Base-by-base conservation (phyloP, 2,888 invertebrate genomes). In the Parelbella ahira region DNA sequence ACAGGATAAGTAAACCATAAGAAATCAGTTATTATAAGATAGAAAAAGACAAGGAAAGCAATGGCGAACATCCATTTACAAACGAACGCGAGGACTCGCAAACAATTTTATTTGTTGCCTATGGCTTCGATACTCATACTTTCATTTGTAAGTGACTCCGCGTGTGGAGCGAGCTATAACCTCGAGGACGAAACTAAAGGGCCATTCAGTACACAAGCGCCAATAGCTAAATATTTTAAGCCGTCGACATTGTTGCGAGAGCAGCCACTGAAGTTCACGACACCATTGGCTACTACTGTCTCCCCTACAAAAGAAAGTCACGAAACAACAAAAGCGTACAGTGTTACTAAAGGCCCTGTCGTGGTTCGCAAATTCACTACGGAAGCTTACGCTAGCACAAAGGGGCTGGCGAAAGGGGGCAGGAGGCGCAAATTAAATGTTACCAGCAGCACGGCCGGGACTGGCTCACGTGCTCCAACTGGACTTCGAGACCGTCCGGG, bases 401-500 rank as follows among this genome's bases (percentile, higher is more conserved):
- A 76, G 69, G 70, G 61, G 53, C 54, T 60, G 55, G 60, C 65
- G 63, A 77, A 84, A 78, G 82, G 68, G 78, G 74, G 79, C 76
- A 77, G 72, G 64, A 70, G 62, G 76, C 80, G 71, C 63, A 83
- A 81, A 73, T 67, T 73, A 68, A 80, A 83, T 66, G 71, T 63
- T 64, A 76, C 68, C 56, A 72, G 71, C 65, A 79, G 69, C 68
- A 67, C 62, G 45, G 56, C 62, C 65, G 88, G 61, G 49, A 54
- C 52, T 41, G 50, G 54, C 45, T 58, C 53, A 52, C 78, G 70
- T 60, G 65, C 89, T 56, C 81, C 89, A 46, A 82, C 86, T 56
- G 83, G 89, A 52, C 69, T 90, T 48, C 90, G 90, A 72, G 91
- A 91, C 78, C 90, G 90, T 67, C 82, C 91, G 58, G 90, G 89